phyloP scores from a whole-genome alignment of 2,888 invertebrate genomes.

The Ennomos erosarius region DNA sequence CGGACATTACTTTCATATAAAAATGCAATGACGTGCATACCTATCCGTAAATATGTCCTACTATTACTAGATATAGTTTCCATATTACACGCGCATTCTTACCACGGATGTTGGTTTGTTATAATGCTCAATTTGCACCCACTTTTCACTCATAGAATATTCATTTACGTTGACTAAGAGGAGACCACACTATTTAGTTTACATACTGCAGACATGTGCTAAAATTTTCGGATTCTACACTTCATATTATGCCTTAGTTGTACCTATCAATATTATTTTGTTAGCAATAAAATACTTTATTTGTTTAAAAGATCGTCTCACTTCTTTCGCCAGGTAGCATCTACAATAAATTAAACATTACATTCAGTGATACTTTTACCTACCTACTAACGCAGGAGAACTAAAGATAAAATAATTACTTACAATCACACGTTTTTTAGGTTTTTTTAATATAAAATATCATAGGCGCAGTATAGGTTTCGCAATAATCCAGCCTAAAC shows the following conservation, averaged over 20 bases:
- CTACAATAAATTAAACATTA: too few relatives aligned
- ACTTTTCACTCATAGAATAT: conserved; percentile 60
- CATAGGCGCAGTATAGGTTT: conserved; percentile 12
- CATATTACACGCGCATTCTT: conserved; percentile 18
- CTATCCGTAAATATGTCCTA: conserved; percentile 2
- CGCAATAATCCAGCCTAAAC: conserved; percentile 18
- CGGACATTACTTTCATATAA: background rate
- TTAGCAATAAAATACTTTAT: too few relatives aligned
- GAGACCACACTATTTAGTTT: conserved; percentile 30
- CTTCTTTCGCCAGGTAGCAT: too few relatives aligned
- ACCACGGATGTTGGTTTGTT: conserved; percentile 6
- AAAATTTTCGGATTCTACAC: conserved; percentile 9
- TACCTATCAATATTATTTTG: too few relatives aligned
- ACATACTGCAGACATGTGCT: background rate
- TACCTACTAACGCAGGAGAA: too few relatives aligned
- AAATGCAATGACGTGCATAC: background rate
- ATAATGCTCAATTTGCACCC: conserved; percentile 31
- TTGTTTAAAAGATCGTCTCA: too few relatives aligned
- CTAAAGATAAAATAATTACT: too few relatives aligned
- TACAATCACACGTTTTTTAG: too few relatives aligned
- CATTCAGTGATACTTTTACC: too few relatives aligned
- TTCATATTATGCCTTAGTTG: background rate
- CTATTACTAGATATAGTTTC: too few relatives aligned
- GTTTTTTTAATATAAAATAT: too few relatives aligned
- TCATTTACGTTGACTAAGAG: conserved; percentile 40